phyloP scores from a whole-genome alignment of 2,113 vertebrate genomes.

The Macaca fascicularis region DNA sequence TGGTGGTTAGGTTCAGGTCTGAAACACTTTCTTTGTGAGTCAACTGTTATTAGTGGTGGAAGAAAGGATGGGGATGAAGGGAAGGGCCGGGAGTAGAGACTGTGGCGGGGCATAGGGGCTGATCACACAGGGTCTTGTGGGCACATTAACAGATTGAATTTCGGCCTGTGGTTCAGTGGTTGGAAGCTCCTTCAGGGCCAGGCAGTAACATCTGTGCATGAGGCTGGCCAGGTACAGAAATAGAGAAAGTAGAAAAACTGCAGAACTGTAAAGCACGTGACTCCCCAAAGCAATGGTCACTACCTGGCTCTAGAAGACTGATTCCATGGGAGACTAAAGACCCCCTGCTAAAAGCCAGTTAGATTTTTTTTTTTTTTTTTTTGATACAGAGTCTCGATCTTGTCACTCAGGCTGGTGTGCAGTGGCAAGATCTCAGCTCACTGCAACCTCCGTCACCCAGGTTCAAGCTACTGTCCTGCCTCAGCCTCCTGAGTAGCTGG shows the following conservation, averaged over 20 bases:
- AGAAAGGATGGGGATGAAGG: neutral
- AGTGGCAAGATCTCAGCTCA: too few species aligned
- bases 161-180: neutral
- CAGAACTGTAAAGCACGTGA: neutral
- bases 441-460: too few species aligned
- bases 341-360: neutral
- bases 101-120: too few species aligned
- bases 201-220: fast-evolving
- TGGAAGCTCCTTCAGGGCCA: too few species aligned
- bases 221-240: neutral
- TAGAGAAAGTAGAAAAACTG: neutral
- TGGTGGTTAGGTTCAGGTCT: neutral
- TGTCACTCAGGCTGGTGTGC: too few species aligned
- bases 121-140: fast-evolving
- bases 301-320: neutral
- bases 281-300: fast-evolving
- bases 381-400: too few species aligned
- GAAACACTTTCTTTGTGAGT: conserved; percentile 48
- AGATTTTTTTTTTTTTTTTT: neutral
- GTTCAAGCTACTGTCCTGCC: too few species aligned
- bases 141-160: neutral
- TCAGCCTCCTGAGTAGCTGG: too few species aligned
- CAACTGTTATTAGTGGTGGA: neutral
- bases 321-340: neutral
- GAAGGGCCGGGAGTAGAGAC: neutral